Evolutionary conservation across 2,888 invertebrate species (phyloP).

Genomic region (Ernsta delagoae): DNA sequence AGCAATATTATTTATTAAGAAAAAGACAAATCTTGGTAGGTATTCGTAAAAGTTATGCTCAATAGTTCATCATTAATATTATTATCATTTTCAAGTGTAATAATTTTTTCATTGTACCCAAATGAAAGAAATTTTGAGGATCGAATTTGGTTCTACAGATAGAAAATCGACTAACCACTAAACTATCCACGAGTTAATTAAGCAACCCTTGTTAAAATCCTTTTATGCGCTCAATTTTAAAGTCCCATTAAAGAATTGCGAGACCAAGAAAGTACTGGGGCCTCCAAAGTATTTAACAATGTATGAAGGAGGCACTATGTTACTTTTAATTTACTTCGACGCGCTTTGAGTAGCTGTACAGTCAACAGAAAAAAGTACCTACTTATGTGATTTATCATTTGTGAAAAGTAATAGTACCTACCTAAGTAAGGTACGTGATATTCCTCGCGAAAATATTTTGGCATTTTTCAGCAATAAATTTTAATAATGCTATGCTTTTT

Average conservation of each 20-base stretch:
- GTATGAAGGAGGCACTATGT: conserved; percentile 78
- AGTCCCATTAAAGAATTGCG: conserved; percentile 62
- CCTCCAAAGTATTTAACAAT: conserved; percentile 80
- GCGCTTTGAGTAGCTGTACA: conserved; percentile 64
- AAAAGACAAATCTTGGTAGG: no score
- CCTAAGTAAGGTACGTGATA: background rate
- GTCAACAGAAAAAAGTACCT: conserved; percentile 23
- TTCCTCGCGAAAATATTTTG: background rate
- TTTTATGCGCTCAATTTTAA: conserved; percentile 76
- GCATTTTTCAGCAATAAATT: background rate
- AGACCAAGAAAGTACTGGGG: conserved; percentile 71
- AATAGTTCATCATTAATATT: no score
- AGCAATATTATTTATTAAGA: no score
- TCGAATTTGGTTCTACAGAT: no score
- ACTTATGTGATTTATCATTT: no score
- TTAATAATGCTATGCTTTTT: background rate
- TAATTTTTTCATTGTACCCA: no score
- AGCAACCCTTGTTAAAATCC: conserved; percentile 50
- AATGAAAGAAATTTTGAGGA: no score
- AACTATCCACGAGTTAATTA: background rate
- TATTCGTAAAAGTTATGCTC: no score
- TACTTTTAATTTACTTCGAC: conserved; percentile 79
- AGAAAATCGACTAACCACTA: background rate
- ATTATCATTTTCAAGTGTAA: no score
- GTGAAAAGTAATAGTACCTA: no score